These are phyloP conservation scores for Acanthococcus lagerstroemiae DNA, from an alignment of 2,888 invertebrate species.

Conservation along the genomic window DNA sequence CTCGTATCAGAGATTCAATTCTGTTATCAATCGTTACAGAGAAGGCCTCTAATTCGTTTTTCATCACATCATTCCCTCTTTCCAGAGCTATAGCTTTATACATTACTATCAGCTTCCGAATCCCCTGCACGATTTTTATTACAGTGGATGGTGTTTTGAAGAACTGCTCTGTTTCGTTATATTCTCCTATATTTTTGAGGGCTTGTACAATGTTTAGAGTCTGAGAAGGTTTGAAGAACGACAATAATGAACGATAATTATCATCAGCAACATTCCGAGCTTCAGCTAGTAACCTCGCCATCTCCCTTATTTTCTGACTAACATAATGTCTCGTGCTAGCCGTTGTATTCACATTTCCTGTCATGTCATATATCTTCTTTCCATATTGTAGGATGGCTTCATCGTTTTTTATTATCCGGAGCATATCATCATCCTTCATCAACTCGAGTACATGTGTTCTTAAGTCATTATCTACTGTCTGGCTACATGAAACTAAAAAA, in stretches of 20 bases:
- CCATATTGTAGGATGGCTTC: background rate
- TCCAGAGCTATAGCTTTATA: background rate
- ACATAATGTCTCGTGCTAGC: background rate
- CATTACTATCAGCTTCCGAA: background rate
- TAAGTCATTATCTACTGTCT: background rate
- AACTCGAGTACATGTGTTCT: background rate
- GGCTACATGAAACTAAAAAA: too few species aligned
- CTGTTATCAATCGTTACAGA: background rate
- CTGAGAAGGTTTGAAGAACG: background rate
- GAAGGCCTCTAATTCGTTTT: background rate
- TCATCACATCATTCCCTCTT: background rate
- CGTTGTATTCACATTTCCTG: background rate
- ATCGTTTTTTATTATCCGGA: background rate
- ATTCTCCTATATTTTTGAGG: background rate
- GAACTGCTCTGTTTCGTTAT: background rate
- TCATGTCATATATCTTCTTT: background rate
- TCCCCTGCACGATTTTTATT: background rate
- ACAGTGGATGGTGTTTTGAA: background rate
- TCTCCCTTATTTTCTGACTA: background rate
- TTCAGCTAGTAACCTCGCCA: background rate
- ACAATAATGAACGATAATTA: background rate
- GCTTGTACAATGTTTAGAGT: background rate
- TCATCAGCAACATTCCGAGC: background rate
- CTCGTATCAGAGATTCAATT: background rate
- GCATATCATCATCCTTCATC: conserved; percentile 1